phyloP scores from a whole-genome alignment of 2,797 vertebrate genomes.

The Synanceia verrucosa region DNA sequence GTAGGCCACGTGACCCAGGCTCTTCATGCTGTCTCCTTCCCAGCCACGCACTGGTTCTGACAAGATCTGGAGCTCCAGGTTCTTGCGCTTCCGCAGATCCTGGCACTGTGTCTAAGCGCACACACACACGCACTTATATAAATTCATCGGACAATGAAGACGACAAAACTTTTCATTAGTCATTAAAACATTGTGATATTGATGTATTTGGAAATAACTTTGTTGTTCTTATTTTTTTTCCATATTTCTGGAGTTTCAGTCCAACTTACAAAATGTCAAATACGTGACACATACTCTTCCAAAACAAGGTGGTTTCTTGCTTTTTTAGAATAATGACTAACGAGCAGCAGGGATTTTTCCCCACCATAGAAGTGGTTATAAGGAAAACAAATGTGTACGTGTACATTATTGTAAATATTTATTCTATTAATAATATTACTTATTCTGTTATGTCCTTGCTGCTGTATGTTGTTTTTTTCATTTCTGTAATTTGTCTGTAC shows the following conservation, averaged over 20 bases:
- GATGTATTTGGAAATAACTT: background rate
- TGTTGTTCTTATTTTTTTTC: background rate
- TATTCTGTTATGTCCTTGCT: too few species aligned
- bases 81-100: constrained; percentile 94
- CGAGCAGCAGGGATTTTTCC: background rate
- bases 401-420: too few species aligned
- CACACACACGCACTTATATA: background rate
- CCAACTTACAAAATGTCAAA: background rate
- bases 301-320: background rate
- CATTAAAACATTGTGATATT: background rate
- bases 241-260: background rate
- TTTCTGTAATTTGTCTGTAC: too few species aligned
- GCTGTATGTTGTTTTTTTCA: too few species aligned
- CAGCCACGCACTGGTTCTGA: constrained; percentile 93
- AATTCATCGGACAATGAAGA: background rate
- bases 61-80: constrained; percentile 95
- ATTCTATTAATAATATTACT: too few species aligned
- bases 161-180: background rate
- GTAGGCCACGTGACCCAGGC: constrained; percentile 90
- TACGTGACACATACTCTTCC: background rate
- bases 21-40: constrained; percentile 97
- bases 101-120: constrained; percentile 88
- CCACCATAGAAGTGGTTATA: background rate
- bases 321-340: constrained; percentile 4
- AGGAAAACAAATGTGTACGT: background rate